Evolutionary conservation across 2,888 invertebrate genomes (phyloP).

Genomic region (Drosophila robusta): DNA sequence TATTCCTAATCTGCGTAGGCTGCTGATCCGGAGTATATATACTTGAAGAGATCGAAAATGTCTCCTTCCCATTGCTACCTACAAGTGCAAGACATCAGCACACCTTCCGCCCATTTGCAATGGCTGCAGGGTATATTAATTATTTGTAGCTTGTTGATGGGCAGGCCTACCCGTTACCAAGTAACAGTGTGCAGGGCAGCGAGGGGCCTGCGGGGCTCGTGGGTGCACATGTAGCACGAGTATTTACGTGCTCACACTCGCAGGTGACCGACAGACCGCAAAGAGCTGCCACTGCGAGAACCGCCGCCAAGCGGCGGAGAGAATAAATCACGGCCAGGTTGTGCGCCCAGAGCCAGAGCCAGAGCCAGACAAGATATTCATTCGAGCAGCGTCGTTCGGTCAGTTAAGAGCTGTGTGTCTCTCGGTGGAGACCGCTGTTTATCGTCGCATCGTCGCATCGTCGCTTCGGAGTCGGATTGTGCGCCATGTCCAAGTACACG

Average conservation of each 20-base stretch:
- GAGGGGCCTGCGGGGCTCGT: background rate
- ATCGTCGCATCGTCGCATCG: slow-evolving; percentile 12
- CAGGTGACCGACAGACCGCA: slow-evolving; percentile 67
- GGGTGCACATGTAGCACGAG: slow-evolving; percentile 42
- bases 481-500: slow-evolving; percentile 69
- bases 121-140: slow-evolving; percentile 11
- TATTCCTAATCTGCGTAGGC: no score
- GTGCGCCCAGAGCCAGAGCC: slow-evolving; percentile 39
- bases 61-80: no score
- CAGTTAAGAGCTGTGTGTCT: slow-evolving; percentile 73
- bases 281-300: slow-evolving; percentile 24
- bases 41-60: no score
- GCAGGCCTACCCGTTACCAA: slow-evolving; percentile 22
- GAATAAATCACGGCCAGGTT: slow-evolving; percentile 61
- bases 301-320: no score
- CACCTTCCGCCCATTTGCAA: no score
- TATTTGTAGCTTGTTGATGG: slow-evolving; percentile 42
- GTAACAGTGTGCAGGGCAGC: slow-evolving; percentile 26
- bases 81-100: no score
- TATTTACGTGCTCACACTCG: slow-evolving; percentile 10
- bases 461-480: slow-evolving; percentile 4
- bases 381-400: slow-evolving; percentile 45
- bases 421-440: slow-evolving; percentile 50
- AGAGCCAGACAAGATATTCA: slow-evolving; percentile 54
- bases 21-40: no score